These are phyloP conservation scores for Acanthurus tractus DNA, from an alignment of 2,797 vertebrate species.

Conservation along the genomic window DNA sequence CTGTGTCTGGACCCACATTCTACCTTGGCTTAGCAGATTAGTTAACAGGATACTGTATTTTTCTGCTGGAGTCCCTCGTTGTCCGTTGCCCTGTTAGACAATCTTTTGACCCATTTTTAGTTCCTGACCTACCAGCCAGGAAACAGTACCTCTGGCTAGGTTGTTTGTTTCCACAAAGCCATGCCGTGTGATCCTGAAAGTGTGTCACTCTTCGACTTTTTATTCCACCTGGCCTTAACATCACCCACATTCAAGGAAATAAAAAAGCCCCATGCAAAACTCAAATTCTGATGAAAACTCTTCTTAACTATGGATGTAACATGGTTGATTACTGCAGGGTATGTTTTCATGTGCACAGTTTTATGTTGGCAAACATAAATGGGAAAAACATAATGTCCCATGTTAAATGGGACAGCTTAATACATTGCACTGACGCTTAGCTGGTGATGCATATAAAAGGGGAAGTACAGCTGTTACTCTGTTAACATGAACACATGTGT, in stretches of 20 bases:
- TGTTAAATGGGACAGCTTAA: constrained; percentile 48
- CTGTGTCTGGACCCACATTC: constrained; percentile 8
- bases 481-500: constrained; percentile 49
- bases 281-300: constrained; percentile 7
- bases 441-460: constrained; percentile 27
- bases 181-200: constrained; percentile 43
- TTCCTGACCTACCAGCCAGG: constrained; percentile 3
- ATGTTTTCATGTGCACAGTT: neutral
- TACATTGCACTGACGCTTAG: constrained; percentile 11
- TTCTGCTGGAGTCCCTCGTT: constrained; percentile 9
- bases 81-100: constrained; percentile 3
- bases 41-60: neutral
- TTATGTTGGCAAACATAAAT: neutral
- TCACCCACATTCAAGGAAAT: neutral
- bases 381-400: no score
- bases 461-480: constrained; percentile 52
- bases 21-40: constrained; percentile 9
- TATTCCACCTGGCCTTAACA: constrained; percentile 5
- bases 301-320: neutral
- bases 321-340: neutral
- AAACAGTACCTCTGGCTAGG: constrained; percentile 20
- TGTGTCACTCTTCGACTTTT: constrained; percentile 44
- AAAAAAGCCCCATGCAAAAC: neutral
- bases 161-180: constrained; percentile 48
- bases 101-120: constrained; percentile 49